Evolutionary conservation across 2,797 vertebrate species (phyloP).

Genomic region (Epinephelus coioides): DNA sequence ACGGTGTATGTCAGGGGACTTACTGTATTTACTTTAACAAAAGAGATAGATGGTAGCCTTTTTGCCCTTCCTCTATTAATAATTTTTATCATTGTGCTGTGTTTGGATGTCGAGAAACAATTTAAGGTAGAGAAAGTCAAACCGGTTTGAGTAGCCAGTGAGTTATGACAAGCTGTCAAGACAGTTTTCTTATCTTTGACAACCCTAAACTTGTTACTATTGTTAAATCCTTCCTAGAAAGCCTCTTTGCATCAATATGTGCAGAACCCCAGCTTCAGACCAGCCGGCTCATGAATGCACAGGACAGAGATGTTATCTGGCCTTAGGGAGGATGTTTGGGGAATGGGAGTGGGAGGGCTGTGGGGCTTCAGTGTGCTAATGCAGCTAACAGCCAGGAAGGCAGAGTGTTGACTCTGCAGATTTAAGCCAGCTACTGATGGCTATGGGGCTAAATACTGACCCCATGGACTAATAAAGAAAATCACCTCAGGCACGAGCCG

Average conservation of each 20-base stretch:
- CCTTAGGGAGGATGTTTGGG: conserved; percentile 83
- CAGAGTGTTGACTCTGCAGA: conserved; percentile 89
- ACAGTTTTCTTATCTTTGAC: conserved; percentile 33
- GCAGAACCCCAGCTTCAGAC: conserved; percentile 39
- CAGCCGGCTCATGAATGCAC: conserved; percentile 71
- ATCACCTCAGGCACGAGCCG: conserved; percentile 85
- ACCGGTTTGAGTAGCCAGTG: conserved; percentile 6
- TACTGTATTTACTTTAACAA: conserved; percentile 54
- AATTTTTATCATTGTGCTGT: conserved; percentile 25
- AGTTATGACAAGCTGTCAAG: conserved; percentile 25
- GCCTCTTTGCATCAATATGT: conserved; percentile 49
- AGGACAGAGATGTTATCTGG: conserved; percentile 83
- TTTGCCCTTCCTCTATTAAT: conserved; percentile 39
- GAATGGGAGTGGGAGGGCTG: conserved; percentile 79
- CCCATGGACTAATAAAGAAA: conserved; percentile 82
- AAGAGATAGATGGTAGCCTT: conserved; percentile 36
- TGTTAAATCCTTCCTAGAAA: conserved; percentile 62
- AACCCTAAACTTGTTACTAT: conserved; percentile 19
- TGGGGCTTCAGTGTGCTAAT: conserved; percentile 86
- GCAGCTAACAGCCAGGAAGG: conserved; percentile 91
- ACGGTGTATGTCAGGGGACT: conserved; percentile 33
- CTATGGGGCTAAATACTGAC: conserved; percentile 82
- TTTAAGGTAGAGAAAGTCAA: conserved; percentile 17
- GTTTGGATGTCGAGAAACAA: conserved; percentile 32
- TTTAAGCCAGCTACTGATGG: conserved; percentile 80